Conservation (phyloP, 2,797 vertebrate genomes). For the Lophotriccus pileatus region DNA sequence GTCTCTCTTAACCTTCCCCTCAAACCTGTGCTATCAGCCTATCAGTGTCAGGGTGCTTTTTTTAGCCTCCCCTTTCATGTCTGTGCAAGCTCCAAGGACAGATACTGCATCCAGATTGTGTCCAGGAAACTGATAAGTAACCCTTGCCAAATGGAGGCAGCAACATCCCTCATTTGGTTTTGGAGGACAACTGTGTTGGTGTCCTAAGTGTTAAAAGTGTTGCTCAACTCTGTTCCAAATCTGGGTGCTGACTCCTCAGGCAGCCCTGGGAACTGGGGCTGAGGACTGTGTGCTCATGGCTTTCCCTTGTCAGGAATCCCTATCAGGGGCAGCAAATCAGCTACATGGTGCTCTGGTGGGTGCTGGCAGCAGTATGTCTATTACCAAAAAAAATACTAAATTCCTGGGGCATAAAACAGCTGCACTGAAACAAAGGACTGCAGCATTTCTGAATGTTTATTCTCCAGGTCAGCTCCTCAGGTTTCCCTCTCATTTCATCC, state of each 20-base stretch:
- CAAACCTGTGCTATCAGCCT: constrained; percentile 4
- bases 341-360: neutral
- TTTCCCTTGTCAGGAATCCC: neutral
- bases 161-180: neutral
- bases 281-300: neutral
- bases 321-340: neutral
- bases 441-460: neutral
- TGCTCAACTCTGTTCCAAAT: neutral
- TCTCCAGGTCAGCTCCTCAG: neutral
- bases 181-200: neutral
- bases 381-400: neutral
- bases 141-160: neutral
- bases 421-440: neutral
- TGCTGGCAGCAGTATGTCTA: neutral
- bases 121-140: neutral
- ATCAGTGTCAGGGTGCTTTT: neutral
- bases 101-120: neutral
- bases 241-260: neutral
- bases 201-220: neutral
- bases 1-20: constrained; percentile 45
- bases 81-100: neutral
- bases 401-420: neutral
- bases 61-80: neutral
- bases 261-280: neutral
- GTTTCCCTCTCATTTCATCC: neutral